phyloP scores from a whole-genome alignment of 2,113 vertebrate genomes.

The Muscicapa adusta region DNA sequence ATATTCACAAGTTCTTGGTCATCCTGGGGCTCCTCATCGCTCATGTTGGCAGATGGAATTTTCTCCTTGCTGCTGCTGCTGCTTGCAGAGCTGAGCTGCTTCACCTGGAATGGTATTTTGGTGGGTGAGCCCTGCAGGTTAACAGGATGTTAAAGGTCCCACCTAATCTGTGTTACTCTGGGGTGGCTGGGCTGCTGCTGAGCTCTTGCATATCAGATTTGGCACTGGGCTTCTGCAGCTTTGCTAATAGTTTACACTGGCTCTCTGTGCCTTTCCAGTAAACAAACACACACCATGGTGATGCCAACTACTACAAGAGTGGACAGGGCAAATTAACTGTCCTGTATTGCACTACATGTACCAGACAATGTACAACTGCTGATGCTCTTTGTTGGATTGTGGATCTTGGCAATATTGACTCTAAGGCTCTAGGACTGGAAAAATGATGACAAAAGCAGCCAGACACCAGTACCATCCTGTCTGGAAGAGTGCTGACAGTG shows the following conservation, averaged over 20 bases:
- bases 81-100: constrained; percentile 78
- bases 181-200: not conserved
- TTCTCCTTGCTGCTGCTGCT: constrained; percentile 72
- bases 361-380: not conserved
- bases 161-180: not conserved
- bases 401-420: not conserved
- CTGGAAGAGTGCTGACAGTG: not conserved
- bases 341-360: not conserved
- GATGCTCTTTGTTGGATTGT: not conserved
- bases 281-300: not conserved
- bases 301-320: not conserved
- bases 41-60: constrained; percentile 60
- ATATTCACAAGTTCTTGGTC: constrained; percentile 67
- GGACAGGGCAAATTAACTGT: not conserved
- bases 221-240: not conserved
- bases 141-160: not conserved
- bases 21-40: constrained; percentile 66
- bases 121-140: not conserved
- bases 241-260: not conserved
- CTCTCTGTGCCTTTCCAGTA: not conserved
- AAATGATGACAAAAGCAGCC: not conserved
- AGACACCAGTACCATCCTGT: not conserved
- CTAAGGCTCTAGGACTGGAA: not conserved
- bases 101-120: constrained; percentile 62
- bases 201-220: not conserved